Conservation (phyloP, 2,797 vertebrate genomes). For the Monodelphis domestica region DNA sequence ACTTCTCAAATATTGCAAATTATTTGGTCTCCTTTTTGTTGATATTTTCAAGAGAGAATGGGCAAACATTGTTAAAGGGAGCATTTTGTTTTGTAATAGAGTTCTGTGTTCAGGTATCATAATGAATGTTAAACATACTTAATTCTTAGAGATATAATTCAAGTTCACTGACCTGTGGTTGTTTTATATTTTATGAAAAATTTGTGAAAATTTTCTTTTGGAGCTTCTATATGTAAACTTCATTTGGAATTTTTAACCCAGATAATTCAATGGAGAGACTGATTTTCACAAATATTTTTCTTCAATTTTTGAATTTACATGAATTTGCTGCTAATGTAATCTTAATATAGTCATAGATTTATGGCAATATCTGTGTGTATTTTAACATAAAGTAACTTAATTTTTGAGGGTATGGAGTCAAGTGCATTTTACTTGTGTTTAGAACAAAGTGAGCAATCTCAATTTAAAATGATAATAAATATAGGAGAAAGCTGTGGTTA, state of each 20-base stretch:
- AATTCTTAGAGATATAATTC: constrained; percentile 7
- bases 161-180: background rate
- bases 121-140: background rate
- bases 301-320: constrained; percentile 7
- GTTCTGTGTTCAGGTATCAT: constrained; percentile 11
- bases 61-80: background rate
- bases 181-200: constrained; percentile 18
- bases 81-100: constrained; percentile 38
- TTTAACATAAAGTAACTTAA: constrained; percentile 44
- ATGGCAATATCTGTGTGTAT: constrained; percentile 29
- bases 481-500: constrained; percentile 43
- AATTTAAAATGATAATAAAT: background rate
- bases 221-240: background rate
- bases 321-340: background rate
- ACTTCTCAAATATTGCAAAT: constrained; percentile 32
- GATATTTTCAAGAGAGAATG: constrained; percentile 25
- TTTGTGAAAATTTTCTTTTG: constrained; percentile 19
- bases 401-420: constrained; percentile 29
- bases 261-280: background rate
- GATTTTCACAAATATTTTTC: background rate
- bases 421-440: constrained; percentile 47
- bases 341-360: constrained; percentile 7
- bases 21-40: constrained; percentile 37
- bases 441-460: constrained; percentile 21
- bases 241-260: background rate